Conservation (phyloP, 2,888 invertebrate genomes). For the Acrobasis suavella region DNA sequence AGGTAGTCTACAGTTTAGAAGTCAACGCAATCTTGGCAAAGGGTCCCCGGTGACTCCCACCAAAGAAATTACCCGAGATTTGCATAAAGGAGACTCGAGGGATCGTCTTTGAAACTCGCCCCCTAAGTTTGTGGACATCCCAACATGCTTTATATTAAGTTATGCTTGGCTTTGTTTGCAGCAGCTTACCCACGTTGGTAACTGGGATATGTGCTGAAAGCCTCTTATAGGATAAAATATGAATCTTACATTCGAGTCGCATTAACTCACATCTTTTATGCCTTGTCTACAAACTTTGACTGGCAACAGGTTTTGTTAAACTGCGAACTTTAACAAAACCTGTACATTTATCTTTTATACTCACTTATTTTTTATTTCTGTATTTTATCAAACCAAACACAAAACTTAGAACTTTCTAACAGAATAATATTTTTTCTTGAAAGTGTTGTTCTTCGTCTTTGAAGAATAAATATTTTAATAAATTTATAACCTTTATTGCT, state of each 20-base stretch:
- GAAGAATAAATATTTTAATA: not conserved
- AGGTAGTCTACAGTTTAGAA: conserved; percentile 56
- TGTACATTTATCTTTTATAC: not conserved
- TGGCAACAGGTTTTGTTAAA: not conserved
- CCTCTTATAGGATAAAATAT: conserved; percentile 32
- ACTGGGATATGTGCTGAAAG: conserved; percentile 48
- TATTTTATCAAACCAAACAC: no score
- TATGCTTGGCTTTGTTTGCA: conserved; percentile 60
- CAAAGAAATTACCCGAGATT: conserved; percentile 76
- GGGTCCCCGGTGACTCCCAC: conserved; percentile 70
- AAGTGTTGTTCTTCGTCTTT: no score
- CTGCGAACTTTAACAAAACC: not conserved
- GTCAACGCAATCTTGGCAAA: conserved; percentile 71
- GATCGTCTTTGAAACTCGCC: conserved; percentile 72
- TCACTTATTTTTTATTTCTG: not conserved
- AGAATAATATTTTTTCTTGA: no score
- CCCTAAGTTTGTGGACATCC: conserved; percentile 68
- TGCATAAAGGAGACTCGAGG: conserved; percentile 76
- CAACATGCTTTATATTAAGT: conserved; percentile 72
- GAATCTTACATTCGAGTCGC: conserved; percentile 15
- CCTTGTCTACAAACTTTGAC: not conserved
- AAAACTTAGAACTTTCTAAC: no score
- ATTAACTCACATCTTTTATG: not conserved
- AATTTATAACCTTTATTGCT: not conserved
- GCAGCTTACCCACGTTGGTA: conserved; percentile 49